A percentile compares a stretch with the other conserved stretches of the same genome.
Conservation (phyloP, 1,140 invertebrate genomes). For the Coenobita brevimanus region DNA sequence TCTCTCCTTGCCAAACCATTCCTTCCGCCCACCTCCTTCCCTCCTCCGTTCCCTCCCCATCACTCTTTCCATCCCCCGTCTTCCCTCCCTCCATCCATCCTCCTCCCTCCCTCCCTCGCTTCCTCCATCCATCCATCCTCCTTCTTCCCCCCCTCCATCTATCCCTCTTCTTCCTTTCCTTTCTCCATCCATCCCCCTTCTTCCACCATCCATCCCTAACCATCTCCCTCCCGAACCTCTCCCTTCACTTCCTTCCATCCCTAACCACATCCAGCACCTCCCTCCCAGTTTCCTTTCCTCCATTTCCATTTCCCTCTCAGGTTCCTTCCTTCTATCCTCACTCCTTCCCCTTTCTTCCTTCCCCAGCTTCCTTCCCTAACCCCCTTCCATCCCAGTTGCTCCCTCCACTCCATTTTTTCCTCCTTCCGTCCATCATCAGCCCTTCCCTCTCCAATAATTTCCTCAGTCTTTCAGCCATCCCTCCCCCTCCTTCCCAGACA, state of each 20-base stretch:
- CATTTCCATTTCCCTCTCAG: neutral
- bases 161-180: neutral
- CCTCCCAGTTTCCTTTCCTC: too few relatives aligned
- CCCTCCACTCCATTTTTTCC: neutral
- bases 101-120: neutral
- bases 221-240: neutral
- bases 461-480: neutral
- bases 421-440: neutral
- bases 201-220: neutral
- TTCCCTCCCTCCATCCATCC: neutral
- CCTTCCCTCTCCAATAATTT: neutral
- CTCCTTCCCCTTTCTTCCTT: neutral
- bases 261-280: too few relatives aligned
- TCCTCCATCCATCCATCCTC: neutral
- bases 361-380: neutral
- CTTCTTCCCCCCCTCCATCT: too few relatives aligned
- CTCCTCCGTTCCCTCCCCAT: neutral
- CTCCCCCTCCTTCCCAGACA: neutral
- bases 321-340: neutral
- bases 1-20: too few relatives aligned
- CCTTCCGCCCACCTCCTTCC: neutral
- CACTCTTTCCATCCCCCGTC: neutral
- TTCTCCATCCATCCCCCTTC: neutral
- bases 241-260: neutral
- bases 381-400: neutral